These are phyloP conservation scores for Zingel zingel DNA, from an alignment of 2,113 vertebrate species.

Conservation along the genomic window DNA sequence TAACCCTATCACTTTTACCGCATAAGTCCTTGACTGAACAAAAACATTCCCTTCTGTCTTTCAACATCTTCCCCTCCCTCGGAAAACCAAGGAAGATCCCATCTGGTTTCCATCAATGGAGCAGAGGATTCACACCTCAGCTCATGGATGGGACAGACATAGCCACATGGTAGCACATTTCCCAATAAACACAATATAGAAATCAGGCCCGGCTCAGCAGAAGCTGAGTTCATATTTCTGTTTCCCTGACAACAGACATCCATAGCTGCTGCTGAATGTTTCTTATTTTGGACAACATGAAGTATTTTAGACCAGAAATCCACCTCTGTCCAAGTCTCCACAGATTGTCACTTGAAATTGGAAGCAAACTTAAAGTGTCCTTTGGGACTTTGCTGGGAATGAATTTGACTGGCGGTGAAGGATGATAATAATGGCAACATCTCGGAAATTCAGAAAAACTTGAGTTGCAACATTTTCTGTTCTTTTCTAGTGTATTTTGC, in stretches of 20 bases:
- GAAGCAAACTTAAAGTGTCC: conserved; percentile 37
- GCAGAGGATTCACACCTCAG: conserved; percentile 48
- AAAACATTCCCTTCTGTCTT: conserved; percentile 9
- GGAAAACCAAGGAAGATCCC: conserved; percentile 24
- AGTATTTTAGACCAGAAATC: conserved; percentile 50
- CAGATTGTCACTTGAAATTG: conserved; percentile 52
- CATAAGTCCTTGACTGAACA: conserved; percentile 16
- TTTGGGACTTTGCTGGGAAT: conserved; percentile 24
- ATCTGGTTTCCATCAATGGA: conserved; percentile 50
- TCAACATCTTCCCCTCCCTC: conserved; percentile 3
- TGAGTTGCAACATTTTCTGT: neutral
- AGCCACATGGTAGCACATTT: conserved; percentile 45
- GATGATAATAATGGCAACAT: neutral
- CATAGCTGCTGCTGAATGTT: conserved; percentile 27
- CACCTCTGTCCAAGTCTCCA: conserved; percentile 42
- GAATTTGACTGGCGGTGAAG: conserved; percentile 3
- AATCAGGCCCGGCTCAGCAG: conserved; percentile 11
- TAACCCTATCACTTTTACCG: neutral
- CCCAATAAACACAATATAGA: conserved; percentile 22
- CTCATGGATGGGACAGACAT: conserved; percentile 20
- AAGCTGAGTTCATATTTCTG: conserved; percentile 28
- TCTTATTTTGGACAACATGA: conserved; percentile 48
- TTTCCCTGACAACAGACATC: conserved; percentile 50
- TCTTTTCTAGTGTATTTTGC: neutral
- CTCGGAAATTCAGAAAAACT: conserved; percentile 5